These are phyloP conservation scores for Epistrophe grossulariae DNA, from an alignment of 2,888 invertebrate genomes.

Conservation along the genomic window DNA sequence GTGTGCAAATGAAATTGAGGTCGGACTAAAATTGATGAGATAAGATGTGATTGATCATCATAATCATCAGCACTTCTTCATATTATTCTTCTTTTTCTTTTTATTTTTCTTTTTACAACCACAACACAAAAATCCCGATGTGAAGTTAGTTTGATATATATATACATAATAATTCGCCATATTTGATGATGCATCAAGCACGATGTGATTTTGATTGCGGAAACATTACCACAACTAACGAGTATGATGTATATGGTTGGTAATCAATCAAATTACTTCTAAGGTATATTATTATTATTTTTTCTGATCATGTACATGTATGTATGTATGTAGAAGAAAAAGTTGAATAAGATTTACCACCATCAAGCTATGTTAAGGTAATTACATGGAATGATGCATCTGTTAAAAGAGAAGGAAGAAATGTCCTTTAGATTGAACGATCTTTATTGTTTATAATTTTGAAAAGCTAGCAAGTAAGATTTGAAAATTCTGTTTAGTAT, in stretches of 20 bases:
- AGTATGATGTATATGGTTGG: conserved; percentile 59
- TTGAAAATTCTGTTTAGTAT: background rate
- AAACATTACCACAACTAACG: conserved; percentile 68
- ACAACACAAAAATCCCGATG: conserved; percentile 41
- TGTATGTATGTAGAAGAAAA: background rate
- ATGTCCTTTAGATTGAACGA: conserved; percentile 2
- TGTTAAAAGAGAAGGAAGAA: background rate
- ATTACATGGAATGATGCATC: conserved; percentile 19
- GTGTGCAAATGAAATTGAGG: conserved; percentile 64
- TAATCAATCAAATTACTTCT: conserved; percentile 62
- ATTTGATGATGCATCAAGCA: conserved; percentile 44
- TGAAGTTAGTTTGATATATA: conserved; percentile 48
- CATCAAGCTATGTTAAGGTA: background rate
- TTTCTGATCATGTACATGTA: conserved; percentile 1
- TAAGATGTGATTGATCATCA: conserved; percentile 72
- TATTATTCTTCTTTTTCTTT: background rate
- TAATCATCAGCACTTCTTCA: conserved; percentile 65
- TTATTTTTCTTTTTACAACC: background rate
- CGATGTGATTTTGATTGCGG: conserved; percentile 71
- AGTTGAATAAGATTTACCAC: conserved; percentile 33
- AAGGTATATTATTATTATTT: conserved; percentile 1
- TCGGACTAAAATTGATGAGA: conserved; percentile 73
- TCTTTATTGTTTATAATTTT: background rate
- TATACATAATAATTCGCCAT: conserved; percentile 41
- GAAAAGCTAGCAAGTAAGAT: background rate